A percentile compares a stretch with the other conserved stretches of the same genome.
Conservation (phyloP, 2,888 invertebrate genomes). For the Smittia sp. region DNA sequence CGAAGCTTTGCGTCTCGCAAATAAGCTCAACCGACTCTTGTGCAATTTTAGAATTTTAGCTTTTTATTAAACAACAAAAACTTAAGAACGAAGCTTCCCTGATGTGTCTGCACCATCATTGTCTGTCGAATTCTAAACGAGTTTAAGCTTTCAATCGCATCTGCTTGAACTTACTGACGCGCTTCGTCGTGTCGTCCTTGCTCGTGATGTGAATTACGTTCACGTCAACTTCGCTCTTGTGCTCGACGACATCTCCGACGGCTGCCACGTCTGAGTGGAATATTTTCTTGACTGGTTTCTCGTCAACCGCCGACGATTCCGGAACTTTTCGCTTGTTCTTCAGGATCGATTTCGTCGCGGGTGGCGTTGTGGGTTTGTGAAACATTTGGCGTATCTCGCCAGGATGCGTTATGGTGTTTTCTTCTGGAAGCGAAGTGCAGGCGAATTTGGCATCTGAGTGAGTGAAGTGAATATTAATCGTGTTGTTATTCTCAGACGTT, state of each 20-base stretch:
- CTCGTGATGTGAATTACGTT: background rate
- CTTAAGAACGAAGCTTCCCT: background rate
- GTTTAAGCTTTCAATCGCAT: constrained; percentile 27
- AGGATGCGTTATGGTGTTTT: background rate
- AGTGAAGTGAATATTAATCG: constrained; percentile 25
- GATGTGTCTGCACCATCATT: too few species aligned
- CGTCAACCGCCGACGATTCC: background rate
- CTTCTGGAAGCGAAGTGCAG: background rate
- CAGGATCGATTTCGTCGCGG: constrained; percentile 18
- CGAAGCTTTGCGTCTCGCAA: background rate
- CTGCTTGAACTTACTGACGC: constrained; percentile 24
- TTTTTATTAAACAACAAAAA: background rate
- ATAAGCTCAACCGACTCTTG: background rate
- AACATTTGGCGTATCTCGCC: constrained; percentile 11
- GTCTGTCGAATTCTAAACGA: too few species aligned
- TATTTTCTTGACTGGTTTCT: constrained; percentile 3
- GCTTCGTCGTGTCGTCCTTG: background rate
- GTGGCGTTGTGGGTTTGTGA: background rate
- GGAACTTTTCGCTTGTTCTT: background rate
- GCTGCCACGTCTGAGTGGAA: background rate
- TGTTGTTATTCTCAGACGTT: background rate
- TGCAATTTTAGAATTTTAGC: background rate
- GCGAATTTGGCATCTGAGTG: constrained; percentile 12
- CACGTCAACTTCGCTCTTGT: background rate
- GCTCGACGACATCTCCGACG: constrained; percentile 27